phyloP scores from a whole-genome alignment of 2,888 invertebrate genomes.

The Sepioteuthis lessoniana region DNA sequence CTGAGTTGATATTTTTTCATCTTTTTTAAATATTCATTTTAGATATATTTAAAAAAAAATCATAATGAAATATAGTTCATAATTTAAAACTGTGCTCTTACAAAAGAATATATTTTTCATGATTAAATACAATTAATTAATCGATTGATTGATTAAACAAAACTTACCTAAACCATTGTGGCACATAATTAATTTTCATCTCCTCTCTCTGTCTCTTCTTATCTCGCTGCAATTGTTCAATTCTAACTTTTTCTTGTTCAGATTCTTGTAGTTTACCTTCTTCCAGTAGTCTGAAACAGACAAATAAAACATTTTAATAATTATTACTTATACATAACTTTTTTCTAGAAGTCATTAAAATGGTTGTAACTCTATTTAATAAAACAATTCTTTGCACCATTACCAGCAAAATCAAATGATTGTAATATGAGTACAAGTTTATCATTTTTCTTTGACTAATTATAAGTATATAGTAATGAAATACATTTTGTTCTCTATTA shows the following conservation, averaged over 20 bases:
- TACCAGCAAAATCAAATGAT: background rate
- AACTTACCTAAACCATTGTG: constrained; percentile 81
- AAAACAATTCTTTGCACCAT: no score
- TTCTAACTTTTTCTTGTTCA: constrained; percentile 82
- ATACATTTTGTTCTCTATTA: background rate
- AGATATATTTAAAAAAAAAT: no score
- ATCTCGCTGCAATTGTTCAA: constrained; percentile 86
- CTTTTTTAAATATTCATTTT: no score
- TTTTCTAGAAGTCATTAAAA: background rate
- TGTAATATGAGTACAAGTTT: background rate
- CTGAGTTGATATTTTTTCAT: no score
- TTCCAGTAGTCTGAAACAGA: constrained; percentile 79
- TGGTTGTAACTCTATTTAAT: no score
- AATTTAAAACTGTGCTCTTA: background rate
- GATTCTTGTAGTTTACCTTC: constrained; percentile 84
- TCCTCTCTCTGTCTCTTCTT: constrained; percentile 80
- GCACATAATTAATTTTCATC: constrained; percentile 75
- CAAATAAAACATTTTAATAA: background rate
- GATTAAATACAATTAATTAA: background rate
- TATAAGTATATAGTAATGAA: background rate
- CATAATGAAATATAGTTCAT: no score
- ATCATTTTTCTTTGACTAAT: background rate
- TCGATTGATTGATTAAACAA: no score
- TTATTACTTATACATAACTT: background rate
- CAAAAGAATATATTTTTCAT: background rate